These are phyloP conservation scores for Callyntrura guangdongensis DNA, from an alignment of 2,888 invertebrate species.

Conservation along the genomic window DNA sequence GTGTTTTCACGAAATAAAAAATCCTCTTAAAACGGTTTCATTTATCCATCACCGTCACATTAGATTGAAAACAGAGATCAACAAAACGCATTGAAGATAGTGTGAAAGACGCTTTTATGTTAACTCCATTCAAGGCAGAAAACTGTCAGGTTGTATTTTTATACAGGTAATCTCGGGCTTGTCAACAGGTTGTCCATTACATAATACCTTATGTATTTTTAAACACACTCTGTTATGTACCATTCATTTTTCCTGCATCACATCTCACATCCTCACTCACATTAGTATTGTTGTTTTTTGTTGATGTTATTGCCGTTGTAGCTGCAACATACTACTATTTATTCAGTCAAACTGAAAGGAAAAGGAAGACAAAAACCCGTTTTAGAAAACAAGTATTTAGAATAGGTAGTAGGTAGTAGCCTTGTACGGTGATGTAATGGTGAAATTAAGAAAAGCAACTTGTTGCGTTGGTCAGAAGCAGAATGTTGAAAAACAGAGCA, in stretches of 20 bases:
- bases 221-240: slow-evolving; percentile 29
- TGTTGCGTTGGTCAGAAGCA: slow-evolving; percentile 42
- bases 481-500: too few relatives aligned
- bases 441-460: slow-evolving; percentile 8
- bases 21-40: slow-evolving; percentile 13
- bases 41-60: slow-evolving; percentile 1
- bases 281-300: not conserved
- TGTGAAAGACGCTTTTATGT: not conserved
- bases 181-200: slow-evolving; percentile 46
- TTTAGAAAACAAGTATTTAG: slow-evolving; percentile 46
- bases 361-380: slow-evolving; percentile 52
- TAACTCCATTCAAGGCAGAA: not conserved
- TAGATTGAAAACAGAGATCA: not conserved
- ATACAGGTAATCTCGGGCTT: slow-evolving; percentile 23
- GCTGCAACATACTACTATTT: not conserved
- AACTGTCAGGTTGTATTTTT: slow-evolving; percentile 26
- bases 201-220: slow-evolving; percentile 40
- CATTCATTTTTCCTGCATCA: slow-evolving; percentile 32
- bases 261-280: slow-evolving; percentile 7
- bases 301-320: not conserved
- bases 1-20: slow-evolving; percentile 6
- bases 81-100: not conserved
- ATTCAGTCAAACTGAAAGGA: slow-evolving; percentile 48
- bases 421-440: not conserved
- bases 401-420: not conserved